Evolutionary conservation across 2,113 vertebrate species (phyloP), one percentile per base, ranked within the genome.

Genomic region (Muntiacus reevesi): DNA sequence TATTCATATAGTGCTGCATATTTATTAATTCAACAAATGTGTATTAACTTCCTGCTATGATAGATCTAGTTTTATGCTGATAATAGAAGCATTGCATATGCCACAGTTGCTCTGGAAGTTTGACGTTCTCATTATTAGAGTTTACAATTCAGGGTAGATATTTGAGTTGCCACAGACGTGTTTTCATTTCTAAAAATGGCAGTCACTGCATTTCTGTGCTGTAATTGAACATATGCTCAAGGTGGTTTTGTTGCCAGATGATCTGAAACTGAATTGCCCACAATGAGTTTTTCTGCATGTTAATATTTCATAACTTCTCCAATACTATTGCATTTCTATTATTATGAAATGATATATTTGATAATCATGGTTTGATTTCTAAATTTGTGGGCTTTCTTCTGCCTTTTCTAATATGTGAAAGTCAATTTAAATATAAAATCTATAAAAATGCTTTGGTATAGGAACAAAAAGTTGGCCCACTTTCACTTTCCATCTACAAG

Each of bases 181-280:
- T 89, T 96, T 96, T 93, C 47, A 59, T 87, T 90, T 94, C 64
- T 91, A 54, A 89, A 90, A 94, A 36, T 76, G 67, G 3, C 33
- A 94, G 10, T 92, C 54, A 47, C 50, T 86, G 93, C 43, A 84
- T 97, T 87, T 89, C 60, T 67, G 19, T 91, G 64, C 40, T 30
- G 23, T 94, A 59, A 74, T 21, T 45, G 47, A 92, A 60, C 57
- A 81, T 62, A 79, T 25, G 25, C 28, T 92, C 28, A 19, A 84
- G 33, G 11, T 84, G 30, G 7, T 40, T 88, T 71, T 96, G 6
- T 91, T 52, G 36, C 45, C 76, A 96, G 33, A 43, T 62, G 25
- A 97, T 87, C 27, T 43, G 33, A 95, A 95, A 82, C 19, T 94
- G 33, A 50, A 90, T 79, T 91, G 21, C 19, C 33, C 30, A 36